These are phyloP conservation scores for Salvelinus fontinalis DNA, from an alignment of 2,113 vertebrate genomes.

Conservation along the genomic window DNA sequence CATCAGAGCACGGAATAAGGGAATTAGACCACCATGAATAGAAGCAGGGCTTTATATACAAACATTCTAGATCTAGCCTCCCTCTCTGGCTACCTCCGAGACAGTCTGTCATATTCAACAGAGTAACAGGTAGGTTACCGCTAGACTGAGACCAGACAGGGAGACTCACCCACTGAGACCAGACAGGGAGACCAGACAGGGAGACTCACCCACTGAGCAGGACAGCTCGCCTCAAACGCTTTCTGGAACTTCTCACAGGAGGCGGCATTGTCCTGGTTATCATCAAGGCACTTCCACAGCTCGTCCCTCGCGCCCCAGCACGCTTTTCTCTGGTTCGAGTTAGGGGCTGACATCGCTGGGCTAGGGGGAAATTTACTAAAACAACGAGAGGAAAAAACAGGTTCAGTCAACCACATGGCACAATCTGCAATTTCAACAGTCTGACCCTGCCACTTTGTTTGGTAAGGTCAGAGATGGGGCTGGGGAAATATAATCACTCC, in stretches of 20 bases:
- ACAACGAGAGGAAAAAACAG: too few species aligned
- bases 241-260: constrained; percentile 74
- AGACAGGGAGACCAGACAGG: background rate
- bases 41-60: too few species aligned
- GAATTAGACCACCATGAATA: background rate
- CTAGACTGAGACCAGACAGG: background rate
- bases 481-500: too few species aligned
- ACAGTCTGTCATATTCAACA: background rate
- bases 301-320: constrained; percentile 88
- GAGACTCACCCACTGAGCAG: constrained; percentile 87
- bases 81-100: background rate
- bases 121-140: background rate
- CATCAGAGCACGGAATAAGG: background rate
- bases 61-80: background rate
- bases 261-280: constrained; percentile 61
- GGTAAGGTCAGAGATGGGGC: too few species aligned
- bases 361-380: background rate
- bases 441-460: too few species aligned
- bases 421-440: too few species aligned
- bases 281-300: constrained; percentile 90
- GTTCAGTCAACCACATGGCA: too few species aligned
- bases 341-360: constrained; percentile 84
- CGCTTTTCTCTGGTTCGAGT: constrained; percentile 77
- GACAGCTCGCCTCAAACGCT: constrained; percentile 82
- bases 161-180: too few species aligned